These are phyloP conservation scores for Lymantria dispar DNA, from an alignment of 2,888 invertebrate species.

Conservation along the genomic window DNA sequence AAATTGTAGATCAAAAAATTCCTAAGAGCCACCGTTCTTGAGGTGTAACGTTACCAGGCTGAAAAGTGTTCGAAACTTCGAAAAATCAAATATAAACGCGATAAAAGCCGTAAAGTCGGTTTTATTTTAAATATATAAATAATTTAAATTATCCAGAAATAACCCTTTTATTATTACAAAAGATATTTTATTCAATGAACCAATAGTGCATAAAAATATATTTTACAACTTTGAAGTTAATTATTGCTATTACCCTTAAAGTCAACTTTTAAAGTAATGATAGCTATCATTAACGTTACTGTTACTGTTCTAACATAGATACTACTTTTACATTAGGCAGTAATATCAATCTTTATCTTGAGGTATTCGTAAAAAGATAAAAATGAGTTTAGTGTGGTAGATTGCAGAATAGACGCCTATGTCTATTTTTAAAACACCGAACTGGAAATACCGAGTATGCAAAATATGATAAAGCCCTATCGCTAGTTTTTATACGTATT, in stretches of 20 bases:
- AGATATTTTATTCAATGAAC: too few species aligned
- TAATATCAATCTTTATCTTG: background rate
- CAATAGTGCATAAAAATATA: too few species aligned
- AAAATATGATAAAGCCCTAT: constrained; percentile 36
- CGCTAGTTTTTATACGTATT: constrained; percentile 38
- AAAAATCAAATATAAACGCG: too few species aligned
- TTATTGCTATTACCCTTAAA: background rate
- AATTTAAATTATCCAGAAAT: too few species aligned
- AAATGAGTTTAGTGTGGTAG: background rate
- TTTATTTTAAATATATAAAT: too few species aligned
- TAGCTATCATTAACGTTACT: background rate
- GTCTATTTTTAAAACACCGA: constrained; percentile 29
- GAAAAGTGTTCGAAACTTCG: too few species aligned
- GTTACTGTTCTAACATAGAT: background rate
- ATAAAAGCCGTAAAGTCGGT: too few species aligned
- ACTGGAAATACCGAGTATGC: constrained; percentile 33
- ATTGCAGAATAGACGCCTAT: background rate
- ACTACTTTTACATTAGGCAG: background rate
- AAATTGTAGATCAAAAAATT: too few species aligned
- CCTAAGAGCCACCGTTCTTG: too few species aligned
- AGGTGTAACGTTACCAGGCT: too few species aligned
- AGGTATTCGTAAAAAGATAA: background rate
- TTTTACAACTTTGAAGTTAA: too few species aligned
- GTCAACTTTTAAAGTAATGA: background rate
- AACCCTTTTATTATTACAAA: too few species aligned